These are phyloP conservation scores for Operophtera brumata DNA, from an alignment of 2,888 invertebrate genomes.

Conservation along the genomic window DNA sequence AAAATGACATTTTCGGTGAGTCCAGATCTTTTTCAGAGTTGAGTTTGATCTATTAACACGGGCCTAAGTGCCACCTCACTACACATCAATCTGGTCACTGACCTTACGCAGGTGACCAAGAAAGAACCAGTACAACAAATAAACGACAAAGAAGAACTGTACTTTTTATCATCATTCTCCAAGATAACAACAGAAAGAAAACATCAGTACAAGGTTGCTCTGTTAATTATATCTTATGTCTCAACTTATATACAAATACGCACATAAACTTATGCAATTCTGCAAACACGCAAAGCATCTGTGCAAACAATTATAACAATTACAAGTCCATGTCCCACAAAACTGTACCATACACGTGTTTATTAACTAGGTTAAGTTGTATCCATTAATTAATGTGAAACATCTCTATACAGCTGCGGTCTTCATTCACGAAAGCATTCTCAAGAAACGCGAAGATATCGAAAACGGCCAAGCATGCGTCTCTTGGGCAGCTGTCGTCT, in stretches of 20 bases:
- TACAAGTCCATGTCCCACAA: neutral
- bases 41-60: too few relatives aligned
- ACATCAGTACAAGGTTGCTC: too few relatives aligned
- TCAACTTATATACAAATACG: slow-evolving; percentile 10
- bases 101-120: too few relatives aligned
- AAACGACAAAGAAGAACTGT: neutral
- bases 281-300: slow-evolving; percentile 17
- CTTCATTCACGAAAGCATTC: slow-evolving; percentile 98
- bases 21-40: too few relatives aligned
- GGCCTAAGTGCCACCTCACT: too few relatives aligned
- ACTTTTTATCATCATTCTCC: neutral
- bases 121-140: too few relatives aligned
- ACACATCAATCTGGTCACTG: too few relatives aligned
- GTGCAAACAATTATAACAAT: slow-evolving; percentile 12
- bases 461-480: slow-evolving; percentile 82
- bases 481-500: slow-evolving; percentile 77
- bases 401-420: slow-evolving; percentile 84
- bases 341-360: slow-evolving; percentile 4
- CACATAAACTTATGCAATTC: slow-evolving; percentile 4
- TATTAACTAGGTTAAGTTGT: neutral
- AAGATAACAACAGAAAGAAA: neutral
- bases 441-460: slow-evolving; percentile 90
- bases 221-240: slow-evolving; percentile 4
- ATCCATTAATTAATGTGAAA: neutral
- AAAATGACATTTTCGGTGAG: too few relatives aligned